phyloP scores from a whole-genome alignment of 2,113 vertebrate genomes.

The Bucco capensis region DNA sequence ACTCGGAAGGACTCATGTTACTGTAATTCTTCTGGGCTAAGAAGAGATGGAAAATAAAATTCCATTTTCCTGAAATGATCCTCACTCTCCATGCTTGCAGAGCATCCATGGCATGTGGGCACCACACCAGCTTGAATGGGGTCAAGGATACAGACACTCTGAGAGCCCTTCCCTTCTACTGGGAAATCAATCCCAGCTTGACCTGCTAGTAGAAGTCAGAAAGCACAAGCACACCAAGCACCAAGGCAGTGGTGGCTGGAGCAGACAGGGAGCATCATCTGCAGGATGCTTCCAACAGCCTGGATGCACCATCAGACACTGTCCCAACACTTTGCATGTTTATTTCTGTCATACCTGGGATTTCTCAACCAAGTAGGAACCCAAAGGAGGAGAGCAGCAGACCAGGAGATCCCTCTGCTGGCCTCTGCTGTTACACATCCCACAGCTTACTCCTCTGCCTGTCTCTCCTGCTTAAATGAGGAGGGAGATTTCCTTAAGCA shows the following conservation, averaged over 20 bases:
- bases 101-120: neutral
- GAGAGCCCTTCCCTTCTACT: neutral
- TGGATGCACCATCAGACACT: neutral
- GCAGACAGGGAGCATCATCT: neutral
- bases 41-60: slow-evolving; percentile 30
- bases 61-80: neutral
- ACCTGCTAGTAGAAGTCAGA: neutral
- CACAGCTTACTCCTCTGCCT: accelerated
- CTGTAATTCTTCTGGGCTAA: neutral
- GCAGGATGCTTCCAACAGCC: neutral
- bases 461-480: neutral
- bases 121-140: neutral
- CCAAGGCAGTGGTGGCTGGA: neutral
- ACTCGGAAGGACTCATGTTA: neutral
- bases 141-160: neutral
- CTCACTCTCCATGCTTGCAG: neutral
- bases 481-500: neutral
- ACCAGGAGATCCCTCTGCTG: slow-evolving; percentile 25
- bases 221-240: neutral
- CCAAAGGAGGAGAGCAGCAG: neutral
- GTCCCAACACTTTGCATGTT: neutral
- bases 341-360: neutral
- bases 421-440: neutral
- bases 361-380: neutral
- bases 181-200: neutral